Conservation (phyloP, 2,113 vertebrate genomes). For the Campylomormyrus numenius region DNA sequence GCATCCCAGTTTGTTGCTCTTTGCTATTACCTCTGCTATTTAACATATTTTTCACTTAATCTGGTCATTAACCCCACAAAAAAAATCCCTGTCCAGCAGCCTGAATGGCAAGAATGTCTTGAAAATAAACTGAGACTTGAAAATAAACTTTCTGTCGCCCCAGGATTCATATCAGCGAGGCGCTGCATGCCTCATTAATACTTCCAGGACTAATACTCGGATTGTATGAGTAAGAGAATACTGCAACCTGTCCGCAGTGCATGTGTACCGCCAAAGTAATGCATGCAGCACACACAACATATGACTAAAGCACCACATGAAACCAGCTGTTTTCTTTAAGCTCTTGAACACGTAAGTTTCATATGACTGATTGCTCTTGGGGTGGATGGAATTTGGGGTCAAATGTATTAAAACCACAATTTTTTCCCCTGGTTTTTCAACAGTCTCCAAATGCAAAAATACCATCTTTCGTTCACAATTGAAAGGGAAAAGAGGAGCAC, state of each 20-base stretch:
- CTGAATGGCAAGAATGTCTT: not conserved
- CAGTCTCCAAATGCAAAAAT: not conserved
- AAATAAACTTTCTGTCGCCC: not conserved
- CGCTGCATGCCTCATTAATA: not conserved
- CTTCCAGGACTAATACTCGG: not conserved
- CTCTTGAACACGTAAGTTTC: not conserved
- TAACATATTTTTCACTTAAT: not conserved
- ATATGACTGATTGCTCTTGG: not conserved
- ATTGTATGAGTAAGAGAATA: not conserved
- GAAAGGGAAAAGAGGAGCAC: not conserved
- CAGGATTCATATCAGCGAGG: not conserved
- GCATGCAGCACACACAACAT: not conserved
- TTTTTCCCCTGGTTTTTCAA: not conserved
- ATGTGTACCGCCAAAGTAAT: not conserved
- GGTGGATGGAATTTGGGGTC: not conserved
- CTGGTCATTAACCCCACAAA: not conserved
- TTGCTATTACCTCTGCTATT: not conserved
- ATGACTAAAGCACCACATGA: not conserved
- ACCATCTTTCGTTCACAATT: not conserved
- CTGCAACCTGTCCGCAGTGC: not conserved
- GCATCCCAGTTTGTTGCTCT: not conserved
- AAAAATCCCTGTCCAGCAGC: not conserved
- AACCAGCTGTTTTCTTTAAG: conserved; percentile 1
- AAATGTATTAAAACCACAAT: not conserved
- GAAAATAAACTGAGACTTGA: not conserved